Base-by-base conservation (phyloP, 2,888 invertebrate genomes). In the Philereme transversata region DNA sequence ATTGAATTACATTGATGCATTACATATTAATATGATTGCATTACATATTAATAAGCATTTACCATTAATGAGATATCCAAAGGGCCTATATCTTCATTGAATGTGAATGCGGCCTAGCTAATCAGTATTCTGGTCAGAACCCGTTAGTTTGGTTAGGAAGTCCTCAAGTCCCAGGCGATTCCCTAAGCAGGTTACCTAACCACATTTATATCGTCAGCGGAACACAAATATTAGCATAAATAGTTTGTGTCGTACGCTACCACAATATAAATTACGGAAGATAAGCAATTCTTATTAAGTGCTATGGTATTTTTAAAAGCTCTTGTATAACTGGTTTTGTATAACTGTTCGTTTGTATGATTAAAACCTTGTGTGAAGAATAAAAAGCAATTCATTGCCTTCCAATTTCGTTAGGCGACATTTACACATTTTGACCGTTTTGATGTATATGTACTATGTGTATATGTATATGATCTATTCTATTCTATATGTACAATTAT, bases 181-280 rank as follows among this genome's bases (percentile, higher is more conserved):
- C 86, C 84, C 84, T 90, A 87, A 90, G 81, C 86, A 86, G 83
- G 86, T 90, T 91, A 87, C 82, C 84, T 84, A 85, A 88, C 87
- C 84, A 75, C 87, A 83, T 88, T 89, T 88, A 87, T 87, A 86
- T 80, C 79, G 83, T 83, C 83, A 75, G 76, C 73, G 76, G 79
- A 86, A 86, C 81, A 82, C 82, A 84, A 87, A 86, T 87, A 89
- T 87, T 88, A 85, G 81, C 85, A 85, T 88, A 88, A 89, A 88
- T 88, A 88, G 83, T 80, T 79, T 72, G 78, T 75, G 75, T 79
- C 72, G 79, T 75, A 82, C 81, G 79, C 72, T 75, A 64, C 72
- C 75, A 72, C 75, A 81, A 83, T 83, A 82, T 79, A 77, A 75
- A 80, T 22, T 75, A 78, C 73, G 65, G 36, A 47, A 36, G 66